phyloP scores from a whole-genome alignment of 37 sponge, comb jelly and placozoan genomes.

The Oscarella lobularis region DNA sequence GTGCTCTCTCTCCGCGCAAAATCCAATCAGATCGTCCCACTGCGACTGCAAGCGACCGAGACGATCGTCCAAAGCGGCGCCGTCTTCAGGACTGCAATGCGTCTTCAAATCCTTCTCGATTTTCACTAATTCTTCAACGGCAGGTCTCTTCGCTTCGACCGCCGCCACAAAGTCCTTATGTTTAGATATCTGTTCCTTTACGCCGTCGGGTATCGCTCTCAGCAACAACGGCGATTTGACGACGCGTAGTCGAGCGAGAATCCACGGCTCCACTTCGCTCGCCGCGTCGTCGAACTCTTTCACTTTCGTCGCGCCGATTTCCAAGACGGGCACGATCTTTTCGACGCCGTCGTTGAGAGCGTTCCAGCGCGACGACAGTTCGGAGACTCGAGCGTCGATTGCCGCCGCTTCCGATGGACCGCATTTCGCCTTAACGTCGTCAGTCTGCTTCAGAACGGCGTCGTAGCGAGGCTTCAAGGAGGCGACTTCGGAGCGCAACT shows the following conservation, averaged over 20 bases:
- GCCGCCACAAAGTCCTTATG: neutral
- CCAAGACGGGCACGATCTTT: no score
- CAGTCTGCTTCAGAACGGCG: no score
- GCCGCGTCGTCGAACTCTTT: neutral
- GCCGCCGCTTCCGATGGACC: no score
- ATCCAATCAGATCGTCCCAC: slow-evolving; percentile 9
- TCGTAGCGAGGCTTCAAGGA: no score
- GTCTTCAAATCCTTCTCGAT: neutral
- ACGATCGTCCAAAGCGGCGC: neutral
- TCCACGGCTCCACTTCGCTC: neutral
- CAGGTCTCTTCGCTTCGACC: neutral
- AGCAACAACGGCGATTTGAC: neutral
- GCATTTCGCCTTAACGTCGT: no score
- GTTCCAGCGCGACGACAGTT: neutral
- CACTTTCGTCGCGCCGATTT: no score
- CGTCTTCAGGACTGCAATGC: neutral
- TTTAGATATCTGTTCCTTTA: neutral
- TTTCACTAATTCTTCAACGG: neutral
- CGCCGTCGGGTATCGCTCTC: neutral
- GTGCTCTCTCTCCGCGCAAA: slow-evolving; percentile 9
- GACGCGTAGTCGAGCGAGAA: neutral
- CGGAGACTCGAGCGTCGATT: neutral
- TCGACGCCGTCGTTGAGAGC: slow-evolving; percentile 23
- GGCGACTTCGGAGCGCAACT: no score
- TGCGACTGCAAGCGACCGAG: neutral